Evolutionary conservation across 2,113 vertebrate species (phyloP).

Genomic region (Tachuris rubrigastra): DNA sequence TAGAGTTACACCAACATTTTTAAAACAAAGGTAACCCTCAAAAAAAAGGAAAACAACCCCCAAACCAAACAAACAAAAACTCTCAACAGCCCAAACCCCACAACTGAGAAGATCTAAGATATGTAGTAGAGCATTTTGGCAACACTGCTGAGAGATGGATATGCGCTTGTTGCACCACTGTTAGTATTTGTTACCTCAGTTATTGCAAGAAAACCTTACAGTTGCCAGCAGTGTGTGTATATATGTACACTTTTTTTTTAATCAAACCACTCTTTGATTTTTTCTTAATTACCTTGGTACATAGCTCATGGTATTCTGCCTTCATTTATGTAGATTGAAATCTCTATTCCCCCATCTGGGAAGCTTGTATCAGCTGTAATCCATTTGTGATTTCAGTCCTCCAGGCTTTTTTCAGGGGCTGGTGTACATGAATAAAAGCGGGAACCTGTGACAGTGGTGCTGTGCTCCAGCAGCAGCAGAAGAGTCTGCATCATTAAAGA

Average conservation of each 20-base stretch:
- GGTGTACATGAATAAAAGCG: background rate
- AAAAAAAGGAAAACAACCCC: background rate
- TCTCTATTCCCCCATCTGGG: background rate
- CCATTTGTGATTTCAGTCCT: background rate
- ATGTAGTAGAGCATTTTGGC: background rate
- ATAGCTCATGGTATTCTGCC: background rate
- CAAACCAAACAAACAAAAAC: background rate
- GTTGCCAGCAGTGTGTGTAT: background rate
- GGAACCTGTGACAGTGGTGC: background rate
- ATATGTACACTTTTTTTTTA: background rate
- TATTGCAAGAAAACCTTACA: background rate
- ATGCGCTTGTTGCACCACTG: accelerated
- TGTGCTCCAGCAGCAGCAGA: background rate
- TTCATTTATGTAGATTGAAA: background rate
- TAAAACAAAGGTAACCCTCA: background rate
- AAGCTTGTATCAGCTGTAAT: background rate
- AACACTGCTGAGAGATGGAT: background rate
- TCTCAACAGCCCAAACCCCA: background rate
- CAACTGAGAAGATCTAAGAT: background rate
- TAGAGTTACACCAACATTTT: background rate
- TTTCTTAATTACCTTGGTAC: background rate
- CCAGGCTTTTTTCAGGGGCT: background rate
- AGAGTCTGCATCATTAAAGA: background rate
- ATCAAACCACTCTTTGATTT: background rate
- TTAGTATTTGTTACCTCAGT: background rate